phyloP scores from a whole-genome alignment of 2,113 vertebrate genomes.

The Uria aalge region DNA sequence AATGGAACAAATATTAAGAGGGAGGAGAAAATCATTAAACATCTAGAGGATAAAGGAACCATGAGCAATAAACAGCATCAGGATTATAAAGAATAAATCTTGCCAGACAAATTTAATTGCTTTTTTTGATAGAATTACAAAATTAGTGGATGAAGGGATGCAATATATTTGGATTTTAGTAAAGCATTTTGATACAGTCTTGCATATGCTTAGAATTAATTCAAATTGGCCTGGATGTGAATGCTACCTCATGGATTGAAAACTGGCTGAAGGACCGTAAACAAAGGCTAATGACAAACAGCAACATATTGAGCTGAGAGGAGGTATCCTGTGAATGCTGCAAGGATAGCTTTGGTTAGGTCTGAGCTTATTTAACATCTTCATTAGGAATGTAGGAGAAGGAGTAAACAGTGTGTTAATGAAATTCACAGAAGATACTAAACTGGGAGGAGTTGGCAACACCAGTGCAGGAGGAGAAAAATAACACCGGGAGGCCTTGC shows the following conservation, averaged over 20 bases:
- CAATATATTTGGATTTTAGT: slow-evolving; percentile 54
- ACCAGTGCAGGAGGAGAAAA: background rate
- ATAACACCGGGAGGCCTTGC: background rate
- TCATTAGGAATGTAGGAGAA: slow-evolving; percentile 51
- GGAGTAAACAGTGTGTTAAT: slow-evolving; percentile 7
- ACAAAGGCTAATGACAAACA: slow-evolving; percentile 57
- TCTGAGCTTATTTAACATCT: slow-evolving; percentile 52
- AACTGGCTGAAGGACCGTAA: slow-evolving; percentile 36
- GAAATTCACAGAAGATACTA: slow-evolving; percentile 34
- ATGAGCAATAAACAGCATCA: slow-evolving; percentile 59
- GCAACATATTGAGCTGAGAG: slow-evolving; percentile 9
- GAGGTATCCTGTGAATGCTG: background rate
- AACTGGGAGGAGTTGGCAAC: slow-evolving; percentile 27
- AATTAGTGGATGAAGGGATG: slow-evolving; percentile 53
- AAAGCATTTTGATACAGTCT: slow-evolving; percentile 42
- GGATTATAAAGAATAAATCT: slow-evolving; percentile 64
- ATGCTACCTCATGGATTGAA: slow-evolving; percentile 21
- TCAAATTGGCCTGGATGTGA: slow-evolving; percentile 24
- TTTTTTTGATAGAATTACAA: slow-evolving; percentile 64
- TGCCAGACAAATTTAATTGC: slow-evolving; percentile 60
- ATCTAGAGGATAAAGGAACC: slow-evolving; percentile 59
- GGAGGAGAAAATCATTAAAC: slow-evolving; percentile 65
- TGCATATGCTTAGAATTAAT: slow-evolving; percentile 48
- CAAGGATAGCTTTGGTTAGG: background rate
- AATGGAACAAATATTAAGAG: slow-evolving; percentile 67